These are phyloP conservation scores for Hippocampus barbouri DNA, from an alignment of 2,113 vertebrate genomes.

Conservation along the genomic window DNA sequence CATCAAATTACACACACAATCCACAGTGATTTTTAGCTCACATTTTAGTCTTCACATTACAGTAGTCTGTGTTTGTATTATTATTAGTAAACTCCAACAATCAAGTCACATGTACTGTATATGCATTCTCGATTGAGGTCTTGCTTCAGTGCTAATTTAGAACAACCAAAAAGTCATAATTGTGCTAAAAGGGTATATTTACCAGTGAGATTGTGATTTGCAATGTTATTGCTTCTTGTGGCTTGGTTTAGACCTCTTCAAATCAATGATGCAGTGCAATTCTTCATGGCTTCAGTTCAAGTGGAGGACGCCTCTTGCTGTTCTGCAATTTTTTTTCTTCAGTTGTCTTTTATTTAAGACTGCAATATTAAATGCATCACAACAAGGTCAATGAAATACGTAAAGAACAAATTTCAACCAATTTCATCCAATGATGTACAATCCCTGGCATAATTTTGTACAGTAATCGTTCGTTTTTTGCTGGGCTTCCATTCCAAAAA, in stretches of 20 bases:
- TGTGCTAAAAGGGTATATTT: neutral
- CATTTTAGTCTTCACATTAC: neutral
- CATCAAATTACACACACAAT: neutral
- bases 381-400: neutral
- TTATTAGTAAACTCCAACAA: neutral
- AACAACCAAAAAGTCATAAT: neutral
- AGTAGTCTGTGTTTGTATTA: neutral
- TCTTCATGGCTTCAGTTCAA: neutral
- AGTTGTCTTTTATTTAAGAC: neutral
- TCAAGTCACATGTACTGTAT: neutral
- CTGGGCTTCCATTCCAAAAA: no score
- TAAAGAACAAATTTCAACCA: neutral
- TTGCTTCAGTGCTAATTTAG: neutral
- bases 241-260: neutral
- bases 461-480: no score
- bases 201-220: neutral
- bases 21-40: neutral
- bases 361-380: neutral
- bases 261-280: neutral
- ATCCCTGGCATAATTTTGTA: neutral
- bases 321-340: neutral
- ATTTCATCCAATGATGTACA: neutral
- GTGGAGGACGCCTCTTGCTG: neutral
- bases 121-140: neutral
- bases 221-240: slow-evolving; percentile 2